Evolutionary conservation across 2,888 invertebrate genomes (phyloP).

Genomic region (Coremacera marginata): DNA sequence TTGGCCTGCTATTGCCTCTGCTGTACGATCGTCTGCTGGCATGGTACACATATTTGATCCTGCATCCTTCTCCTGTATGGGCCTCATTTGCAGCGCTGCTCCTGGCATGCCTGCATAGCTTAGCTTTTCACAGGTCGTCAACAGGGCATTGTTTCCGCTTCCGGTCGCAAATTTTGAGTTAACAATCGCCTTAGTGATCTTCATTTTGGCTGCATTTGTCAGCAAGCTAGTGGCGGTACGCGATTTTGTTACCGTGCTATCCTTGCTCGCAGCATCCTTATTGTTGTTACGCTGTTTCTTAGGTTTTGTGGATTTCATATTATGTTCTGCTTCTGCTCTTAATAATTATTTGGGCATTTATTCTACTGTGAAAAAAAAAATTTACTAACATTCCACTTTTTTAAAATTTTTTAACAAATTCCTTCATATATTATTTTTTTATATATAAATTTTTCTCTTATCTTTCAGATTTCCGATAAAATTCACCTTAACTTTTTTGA

Average conservation of each 20-base stretch:
- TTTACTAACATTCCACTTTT: not conserved
- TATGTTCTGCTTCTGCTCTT: slow-evolving; percentile 36
- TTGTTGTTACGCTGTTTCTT: slow-evolving; percentile 9
- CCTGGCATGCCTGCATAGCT: not conserved
- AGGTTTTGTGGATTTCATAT: slow-evolving; percentile 32
- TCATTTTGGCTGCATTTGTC: slow-evolving; percentile 62
- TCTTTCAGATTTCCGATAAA: not conserved
- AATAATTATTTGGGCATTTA: not conserved
- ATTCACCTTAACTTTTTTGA: not conserved
- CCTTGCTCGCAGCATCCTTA: not conserved
- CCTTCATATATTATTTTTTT: not conserved
- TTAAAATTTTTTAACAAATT: not conserved
- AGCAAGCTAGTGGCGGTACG: slow-evolving; percentile 49
- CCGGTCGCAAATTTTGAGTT: slow-evolving; percentile 52
- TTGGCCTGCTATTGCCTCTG: not conserved
- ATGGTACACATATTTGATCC: not conserved
- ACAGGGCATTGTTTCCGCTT: slow-evolving; percentile 16
- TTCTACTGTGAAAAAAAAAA: not conserved
- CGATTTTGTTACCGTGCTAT: not conserved
- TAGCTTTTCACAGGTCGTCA: not conserved
- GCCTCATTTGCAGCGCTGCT: slow-evolving; percentile 12
- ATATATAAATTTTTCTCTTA: not conserved
- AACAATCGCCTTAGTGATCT: slow-evolving; percentile 57
- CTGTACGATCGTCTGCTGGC: too few species aligned
- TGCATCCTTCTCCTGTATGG: not conserved